These are phyloP conservation scores for Hormaphis cornu DNA, from an alignment of 1,140 invertebrate genomes.

Conservation along the genomic window DNA sequence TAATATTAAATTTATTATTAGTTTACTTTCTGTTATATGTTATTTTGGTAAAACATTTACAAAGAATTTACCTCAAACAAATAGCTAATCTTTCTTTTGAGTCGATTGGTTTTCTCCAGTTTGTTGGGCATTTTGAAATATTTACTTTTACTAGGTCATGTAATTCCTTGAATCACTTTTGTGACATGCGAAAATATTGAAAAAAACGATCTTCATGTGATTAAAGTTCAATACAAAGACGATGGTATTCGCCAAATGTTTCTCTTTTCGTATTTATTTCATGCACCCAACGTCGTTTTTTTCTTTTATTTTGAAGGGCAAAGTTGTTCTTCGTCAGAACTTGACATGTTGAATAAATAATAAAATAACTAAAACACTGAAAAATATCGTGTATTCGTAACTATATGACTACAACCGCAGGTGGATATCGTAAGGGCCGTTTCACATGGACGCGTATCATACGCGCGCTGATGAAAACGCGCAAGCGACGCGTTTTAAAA, in stretches of 20 bases:
- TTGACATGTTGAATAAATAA: slow-evolving; percentile 19
- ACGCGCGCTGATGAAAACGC: too few species aligned
- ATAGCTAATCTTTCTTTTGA: not conserved
- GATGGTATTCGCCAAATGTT: slow-evolving; percentile 12
- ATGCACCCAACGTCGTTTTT: slow-evolving; percentile 23
- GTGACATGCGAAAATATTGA: slow-evolving; percentile 10
- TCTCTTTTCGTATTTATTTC: slow-evolving; percentile 20
- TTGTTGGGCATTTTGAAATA: not conserved
- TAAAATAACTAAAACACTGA: not conserved
- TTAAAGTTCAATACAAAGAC: slow-evolving; percentile 18
- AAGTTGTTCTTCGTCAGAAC: slow-evolving; percentile 19
- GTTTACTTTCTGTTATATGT: not conserved
- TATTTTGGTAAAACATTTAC: not conserved
- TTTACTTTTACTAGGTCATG: not conserved
- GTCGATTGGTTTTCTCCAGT: not conserved
- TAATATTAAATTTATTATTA: not conserved
- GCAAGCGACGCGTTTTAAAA: too few species aligned
- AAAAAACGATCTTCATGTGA: slow-evolving; percentile 23
- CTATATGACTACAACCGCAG: not conserved
- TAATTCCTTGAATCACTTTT: not conserved
- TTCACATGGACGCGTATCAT: too few species aligned
- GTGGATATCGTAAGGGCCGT: too few species aligned
- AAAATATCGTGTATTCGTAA: not conserved
- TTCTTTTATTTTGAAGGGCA: slow-evolving; percentile 10
- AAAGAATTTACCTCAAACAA: not conserved